Conservation (phyloP, 2,797 vertebrate species). For the Miichthys miiuy region DNA sequence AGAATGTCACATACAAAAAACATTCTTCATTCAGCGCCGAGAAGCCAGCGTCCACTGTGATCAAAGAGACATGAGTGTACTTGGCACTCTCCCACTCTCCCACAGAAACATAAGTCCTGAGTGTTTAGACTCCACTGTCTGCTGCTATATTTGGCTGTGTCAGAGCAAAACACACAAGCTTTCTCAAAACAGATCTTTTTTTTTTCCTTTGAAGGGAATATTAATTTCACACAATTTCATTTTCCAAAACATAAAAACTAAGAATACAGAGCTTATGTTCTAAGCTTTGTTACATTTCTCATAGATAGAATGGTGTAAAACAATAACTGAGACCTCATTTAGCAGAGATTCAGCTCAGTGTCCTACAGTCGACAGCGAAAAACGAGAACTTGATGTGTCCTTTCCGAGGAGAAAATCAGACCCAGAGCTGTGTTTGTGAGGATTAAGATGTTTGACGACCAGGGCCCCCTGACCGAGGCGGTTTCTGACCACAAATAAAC, state of each 20-base stretch:
- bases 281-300: background rate
- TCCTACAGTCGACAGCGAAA: conserved; percentile 22
- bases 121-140: conserved; percentile 68
- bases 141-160: conserved; percentile 48
- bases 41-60: conserved; percentile 50
- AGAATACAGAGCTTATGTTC: background rate
- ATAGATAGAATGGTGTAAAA: conserved; percentile 4
- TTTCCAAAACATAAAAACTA: background rate
- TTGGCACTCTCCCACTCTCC: conserved; percentile 53
- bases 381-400: conserved; percentile 45
- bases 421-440: conserved; percentile 71
- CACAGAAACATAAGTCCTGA: conserved; percentile 64
- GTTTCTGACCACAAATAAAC: conserved; percentile 85
- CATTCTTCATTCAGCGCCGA: conserved; percentile 73
- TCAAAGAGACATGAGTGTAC: conserved; percentile 70
- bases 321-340: background rate
- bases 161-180: conserved; percentile 21
- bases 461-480: conserved; percentile 71
- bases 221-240: background rate
- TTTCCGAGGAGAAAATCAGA: conserved; percentile 55
- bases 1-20: conserved; percentile 81
- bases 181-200: conserved; percentile 13
- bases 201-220: background rate
- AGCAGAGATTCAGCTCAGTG: conserved; percentile 17
- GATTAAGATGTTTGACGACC: conserved; percentile 83